Conservation (phyloP, 1,140 invertebrate species). For the Doryteuthis pealeii region DNA sequence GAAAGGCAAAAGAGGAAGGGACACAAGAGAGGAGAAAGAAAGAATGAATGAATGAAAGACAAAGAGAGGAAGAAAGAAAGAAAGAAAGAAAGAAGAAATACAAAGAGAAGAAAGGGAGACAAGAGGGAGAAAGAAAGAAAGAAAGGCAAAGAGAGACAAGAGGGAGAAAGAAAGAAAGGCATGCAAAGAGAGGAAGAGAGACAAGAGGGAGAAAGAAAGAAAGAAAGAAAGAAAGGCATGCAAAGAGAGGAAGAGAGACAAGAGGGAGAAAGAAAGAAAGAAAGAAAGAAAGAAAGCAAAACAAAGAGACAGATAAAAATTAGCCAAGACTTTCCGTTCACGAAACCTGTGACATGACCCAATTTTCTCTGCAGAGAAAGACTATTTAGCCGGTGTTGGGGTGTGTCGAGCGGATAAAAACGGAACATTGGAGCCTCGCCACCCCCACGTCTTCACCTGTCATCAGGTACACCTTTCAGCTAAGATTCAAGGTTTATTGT, state of each 20-base stretch:
- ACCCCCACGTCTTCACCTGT: no score
- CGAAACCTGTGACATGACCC: no score
- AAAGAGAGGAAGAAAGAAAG: not conserved
- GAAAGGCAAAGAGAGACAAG: not conserved
- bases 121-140: not conserved
- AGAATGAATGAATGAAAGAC: not conserved
- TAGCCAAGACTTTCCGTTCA: no score
- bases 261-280: not conserved
- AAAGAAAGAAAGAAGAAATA: not conserved
- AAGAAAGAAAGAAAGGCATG: not conserved
- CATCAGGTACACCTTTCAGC: no score
- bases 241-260: not conserved
- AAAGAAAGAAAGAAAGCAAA: no score
- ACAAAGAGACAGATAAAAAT: no score
- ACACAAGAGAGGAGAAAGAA: not conserved
- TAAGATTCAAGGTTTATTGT: no score
- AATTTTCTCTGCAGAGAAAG: no score
- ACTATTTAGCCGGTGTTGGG: no score
- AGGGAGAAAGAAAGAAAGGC: no score
- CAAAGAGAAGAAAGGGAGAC: not conserved
- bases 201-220: not conserved
- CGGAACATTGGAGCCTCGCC: no score
- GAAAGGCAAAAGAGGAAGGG: not conserved
- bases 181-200: not conserved
- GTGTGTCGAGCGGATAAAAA: no score